Evolutionary conservation across 2,888 invertebrate genomes (phyloP), one percentile per base, ranked within the genome.

Genomic region (Drosophila eohydei): DNA sequence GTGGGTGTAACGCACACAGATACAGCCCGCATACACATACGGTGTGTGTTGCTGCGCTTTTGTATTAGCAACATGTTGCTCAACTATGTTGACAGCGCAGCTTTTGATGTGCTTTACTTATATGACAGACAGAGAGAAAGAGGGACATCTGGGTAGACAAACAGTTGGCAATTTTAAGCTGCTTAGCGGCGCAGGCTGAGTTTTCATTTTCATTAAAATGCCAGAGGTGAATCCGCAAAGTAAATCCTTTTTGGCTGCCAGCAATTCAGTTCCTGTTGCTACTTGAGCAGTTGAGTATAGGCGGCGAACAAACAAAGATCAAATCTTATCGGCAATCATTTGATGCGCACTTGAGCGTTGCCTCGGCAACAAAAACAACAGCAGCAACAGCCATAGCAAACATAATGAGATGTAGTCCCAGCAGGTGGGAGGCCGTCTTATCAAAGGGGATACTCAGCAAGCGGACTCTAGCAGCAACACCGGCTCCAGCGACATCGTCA

Each of bases 291-390:
- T 9, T 14, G 43, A 68, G 73, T 61, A 66, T 65, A 52, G 58
- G 52, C 72, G 34, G 63, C 28, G 54, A 57, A 82, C 84, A 84
- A 84, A 88, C 89, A 87, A 72, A 86, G 85, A 90, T 86, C 87
- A 83, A 83, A 86, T 86, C 86, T 86, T 90, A 86, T 90, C 90
- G 86, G 74, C 79, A 90, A 86, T 86, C 89, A 86, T 90, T 86
- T 86, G 70, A 88, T 90, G 86, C 72, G 71, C 86, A 90, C 66
- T 68, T 74, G 60, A 61, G 63, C 44, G 88, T 80, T 71, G 70
- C 76, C 57, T 46, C 58, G 69, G 73, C 77, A 65, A 69, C 57
- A 34, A 26, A 2, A 51, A 21, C 26, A 55, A 76, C 11, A 46
- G 30, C 11, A 16, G 43, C 30, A 41, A 67, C 62, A 70, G 74